Evolutionary conservation across 2,888 invertebrate genomes (phyloP), one percentile per base, ranked within the genome.

Genomic region (Nomada fucata): DNA sequence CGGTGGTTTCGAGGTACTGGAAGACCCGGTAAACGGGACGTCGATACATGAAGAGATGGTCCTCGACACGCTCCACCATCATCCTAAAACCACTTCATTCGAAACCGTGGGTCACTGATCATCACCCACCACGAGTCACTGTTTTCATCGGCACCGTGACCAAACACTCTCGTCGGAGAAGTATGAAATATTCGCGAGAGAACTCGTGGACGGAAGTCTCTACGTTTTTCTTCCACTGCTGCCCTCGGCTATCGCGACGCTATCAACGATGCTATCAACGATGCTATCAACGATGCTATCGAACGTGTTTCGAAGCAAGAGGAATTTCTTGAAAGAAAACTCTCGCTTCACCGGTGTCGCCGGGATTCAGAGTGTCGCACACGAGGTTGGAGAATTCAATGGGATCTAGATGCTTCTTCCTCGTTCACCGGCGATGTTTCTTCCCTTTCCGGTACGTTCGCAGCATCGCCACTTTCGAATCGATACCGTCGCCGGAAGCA

Each of bases 11-110:
- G 94, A 97, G 95, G 95, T 97, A 97, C 95, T 97, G 97, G 95
- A 97, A 97, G 93, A 96, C 96, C 95, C 96, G 95, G 94, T 97
- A 97, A 88, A 96, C 96, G 93, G 97, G 97, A 94, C 96, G 96
- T 93, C 96, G 96, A 95, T 96, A 97, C 95, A 97, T 96, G 92
- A 94, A 94, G 94, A 96, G 95, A 94, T 96, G 96, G 92, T 96
- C 96, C 94, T 97, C 97, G 92, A 96, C 96, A 92, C 96, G 95
- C 95, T 97, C 96, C 95, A 96, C 96, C 95, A 94, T 95, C 94
- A 94, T 95, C 92, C 93, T 94, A 92, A 92, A 89, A 89, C 89
- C 91, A 90, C 92, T 92, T 92, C 92, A 93, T 92, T 91, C 92
- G 91, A 87, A 88, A 88, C 87, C 84, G 85, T 84, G 88, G 83